Conservation (phyloP, 2,113 vertebrate genomes). For the Anhinga anhinga region DNA sequence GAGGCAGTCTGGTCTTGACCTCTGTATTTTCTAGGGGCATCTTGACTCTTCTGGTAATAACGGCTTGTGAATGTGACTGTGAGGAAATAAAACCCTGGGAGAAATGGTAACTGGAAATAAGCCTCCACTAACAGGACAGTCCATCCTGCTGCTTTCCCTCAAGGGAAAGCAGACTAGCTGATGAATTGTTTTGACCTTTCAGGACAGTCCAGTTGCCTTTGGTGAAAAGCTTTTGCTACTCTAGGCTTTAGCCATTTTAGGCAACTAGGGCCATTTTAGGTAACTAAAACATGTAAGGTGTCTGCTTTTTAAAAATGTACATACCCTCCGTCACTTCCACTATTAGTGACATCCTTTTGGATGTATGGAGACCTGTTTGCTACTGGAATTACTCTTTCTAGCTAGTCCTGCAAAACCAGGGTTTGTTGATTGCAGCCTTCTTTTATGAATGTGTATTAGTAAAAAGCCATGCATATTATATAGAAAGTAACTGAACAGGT, state of each 20-base stretch:
- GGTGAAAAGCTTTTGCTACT: neutral
- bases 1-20: neutral
- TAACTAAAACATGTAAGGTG: neutral
- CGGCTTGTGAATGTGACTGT: neutral
- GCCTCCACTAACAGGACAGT: neutral
- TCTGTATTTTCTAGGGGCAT: neutral
- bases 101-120: neutral
- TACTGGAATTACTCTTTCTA: neutral
- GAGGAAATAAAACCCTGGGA: neutral
- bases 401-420: neutral
- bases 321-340: neutral
- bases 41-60: neutral
- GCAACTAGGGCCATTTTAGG: neutral
- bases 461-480: neutral
- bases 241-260: neutral
- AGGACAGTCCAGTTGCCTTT: neutral
- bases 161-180: neutral
- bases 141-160: neutral
- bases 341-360: neutral
- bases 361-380: neutral
- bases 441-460: neutral
- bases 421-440: neutral
- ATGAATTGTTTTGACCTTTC: neutral
- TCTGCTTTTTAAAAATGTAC: neutral
- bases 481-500: neutral